Base-by-base conservation (phyloP, 2,113 vertebrate genomes). In the Nansenia antarctica region DNA sequence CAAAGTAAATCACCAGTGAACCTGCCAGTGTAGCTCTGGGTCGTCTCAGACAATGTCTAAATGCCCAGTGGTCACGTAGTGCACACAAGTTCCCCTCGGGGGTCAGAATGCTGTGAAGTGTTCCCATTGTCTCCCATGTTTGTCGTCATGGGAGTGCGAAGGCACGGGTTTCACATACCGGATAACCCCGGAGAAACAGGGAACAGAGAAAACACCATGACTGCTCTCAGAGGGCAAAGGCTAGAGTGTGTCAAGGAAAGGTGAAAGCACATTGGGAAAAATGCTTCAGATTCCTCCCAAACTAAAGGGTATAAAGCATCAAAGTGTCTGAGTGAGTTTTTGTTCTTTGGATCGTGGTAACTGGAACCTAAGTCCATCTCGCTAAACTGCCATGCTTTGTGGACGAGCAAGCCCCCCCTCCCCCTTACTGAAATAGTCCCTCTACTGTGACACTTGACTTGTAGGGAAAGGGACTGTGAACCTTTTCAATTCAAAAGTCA, bases 261-360 rank as follows among this genome's bases (percentile, higher is more conserved):
- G 47, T 6, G 49, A 32, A 62, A 58, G 55, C 70, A 80, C 70
- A 72, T 62, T 29, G 62, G 54, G 0, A 62, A 81, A 62, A 81
- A 79, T 78, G 65, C 67, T 70, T 78, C 20, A 74, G 65, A 86
- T 86, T 90, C 83, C 66, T 78, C 42, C 39, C 5, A 22, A 68
- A 82, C 76, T 81, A 78, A 79, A 74, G 70, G 30, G 67, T 73
- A 65, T 69, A 74, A 66, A 52, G 62, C 74, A 64, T 67, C 61
- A n/a, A 61, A 68, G 62, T 62, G 60, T 9, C 59, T 42, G 11
- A 3, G 18, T 31, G 60, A 49, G 39, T 65, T 72, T 70, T 60
- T 60, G 49, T 30, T 58, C 39, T 58, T 14, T 32, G 3, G 42
- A 72, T 57, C 52, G 62, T 20, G 35, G 55, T 52, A 77, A 54